Conservation (phyloP, 2,888 invertebrate genomes). For the Eupithecia insigniata region DNA sequence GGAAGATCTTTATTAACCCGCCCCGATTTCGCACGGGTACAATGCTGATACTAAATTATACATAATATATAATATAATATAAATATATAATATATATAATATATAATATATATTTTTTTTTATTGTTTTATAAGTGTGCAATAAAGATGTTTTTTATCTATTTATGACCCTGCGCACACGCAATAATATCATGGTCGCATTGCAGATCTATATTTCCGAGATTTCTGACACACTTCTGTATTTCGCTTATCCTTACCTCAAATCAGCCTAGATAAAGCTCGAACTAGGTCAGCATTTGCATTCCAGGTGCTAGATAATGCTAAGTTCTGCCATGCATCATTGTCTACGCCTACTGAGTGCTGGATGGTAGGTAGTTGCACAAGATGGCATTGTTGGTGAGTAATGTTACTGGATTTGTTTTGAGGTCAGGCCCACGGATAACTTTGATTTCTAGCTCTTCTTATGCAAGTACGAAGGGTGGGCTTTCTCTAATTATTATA, state of each 20-base stretch:
- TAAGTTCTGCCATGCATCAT: constrained; percentile 12
- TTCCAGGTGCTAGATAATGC: constrained; percentile 13
- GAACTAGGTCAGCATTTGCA: constrained; percentile 14
- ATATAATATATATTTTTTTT: too few species aligned
- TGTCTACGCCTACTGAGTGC: constrained; percentile 10
- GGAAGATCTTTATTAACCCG: too few species aligned
- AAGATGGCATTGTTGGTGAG: constrained; percentile 14
- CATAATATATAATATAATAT: too few species aligned
- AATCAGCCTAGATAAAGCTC: constrained; percentile 16
- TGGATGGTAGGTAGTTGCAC: constrained; percentile 3
- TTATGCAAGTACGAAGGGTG: neutral
- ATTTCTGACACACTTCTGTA: constrained; percentile 1
- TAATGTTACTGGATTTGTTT: constrained; percentile 8
- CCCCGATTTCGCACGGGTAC: too few species aligned
- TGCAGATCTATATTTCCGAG: neutral
- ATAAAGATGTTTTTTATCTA: too few species aligned
- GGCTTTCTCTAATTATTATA: neutral
- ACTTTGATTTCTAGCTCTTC: neutral
- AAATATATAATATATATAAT: too few species aligned
- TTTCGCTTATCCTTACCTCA: constrained; percentile 1
- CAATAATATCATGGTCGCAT: neutral
- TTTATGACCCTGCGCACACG: neutral
- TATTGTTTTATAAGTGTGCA: too few species aligned
- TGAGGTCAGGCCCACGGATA: constrained; percentile 8
- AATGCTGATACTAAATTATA: too few species aligned